These are phyloP conservation scores for Heliconius sara DNA, from an alignment of 2,888 invertebrate genomes.

Conservation along the genomic window DNA sequence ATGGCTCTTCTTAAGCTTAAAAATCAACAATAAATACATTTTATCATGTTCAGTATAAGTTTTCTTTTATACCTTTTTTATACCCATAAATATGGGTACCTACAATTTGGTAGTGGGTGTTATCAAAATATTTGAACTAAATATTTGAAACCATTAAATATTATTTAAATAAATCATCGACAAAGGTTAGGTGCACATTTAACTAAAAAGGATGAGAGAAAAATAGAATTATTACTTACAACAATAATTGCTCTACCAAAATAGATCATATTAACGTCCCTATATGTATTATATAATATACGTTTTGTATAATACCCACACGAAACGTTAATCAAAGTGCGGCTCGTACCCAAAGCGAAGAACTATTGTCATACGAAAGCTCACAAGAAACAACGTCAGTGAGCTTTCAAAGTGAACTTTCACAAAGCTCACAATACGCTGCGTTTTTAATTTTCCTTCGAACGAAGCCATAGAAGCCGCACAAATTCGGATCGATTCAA, in stretches of 20 bases:
- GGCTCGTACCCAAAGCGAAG: not conserved
- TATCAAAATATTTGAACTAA: not conserved
- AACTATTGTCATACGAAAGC: slow-evolving; percentile 15
- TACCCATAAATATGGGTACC: too few species aligned
- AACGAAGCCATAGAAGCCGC: slow-evolving; percentile 69
- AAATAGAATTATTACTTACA: not conserved
- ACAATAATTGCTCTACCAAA: not conserved
- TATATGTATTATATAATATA: not conserved
- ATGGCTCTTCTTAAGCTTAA: not conserved
- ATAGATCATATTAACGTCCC: not conserved
- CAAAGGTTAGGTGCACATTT: not conserved
- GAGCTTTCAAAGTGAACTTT: slow-evolving; percentile 51
- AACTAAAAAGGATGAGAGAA: not conserved
- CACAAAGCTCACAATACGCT: slow-evolving; percentile 53
- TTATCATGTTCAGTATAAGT: not conserved
- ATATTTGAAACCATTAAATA: not conserved
- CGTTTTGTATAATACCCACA: not conserved
- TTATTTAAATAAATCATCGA: not conserved
- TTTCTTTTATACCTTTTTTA: not conserved
- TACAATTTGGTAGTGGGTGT: not conserved
- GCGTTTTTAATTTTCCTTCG: slow-evolving; percentile 69
- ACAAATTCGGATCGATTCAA: slow-evolving; percentile 65
- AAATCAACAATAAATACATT: not conserved
- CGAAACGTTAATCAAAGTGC: slow-evolving; percentile 2
- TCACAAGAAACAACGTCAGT: slow-evolving; percentile 26